Evolutionary conservation across 2,113 vertebrate genomes (phyloP).

Genomic region (Etheostoma spectabile): DNA sequence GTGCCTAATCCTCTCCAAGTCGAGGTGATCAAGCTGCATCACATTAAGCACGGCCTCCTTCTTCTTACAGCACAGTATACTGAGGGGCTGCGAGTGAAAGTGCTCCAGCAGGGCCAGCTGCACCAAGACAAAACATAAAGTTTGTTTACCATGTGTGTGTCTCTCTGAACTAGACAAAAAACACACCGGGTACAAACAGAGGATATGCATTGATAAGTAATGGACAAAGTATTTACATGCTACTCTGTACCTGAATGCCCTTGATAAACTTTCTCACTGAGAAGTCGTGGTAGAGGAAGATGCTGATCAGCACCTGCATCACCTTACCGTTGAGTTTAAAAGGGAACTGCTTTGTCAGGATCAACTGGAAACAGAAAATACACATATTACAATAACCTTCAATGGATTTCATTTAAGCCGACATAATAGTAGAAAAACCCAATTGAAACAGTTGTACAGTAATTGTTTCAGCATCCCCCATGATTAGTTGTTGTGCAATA

Average conservation of each 20-base stretch:
- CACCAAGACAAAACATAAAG: constrained; percentile 21
- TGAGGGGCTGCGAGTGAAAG: constrained; percentile 92
- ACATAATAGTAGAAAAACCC: not conserved
- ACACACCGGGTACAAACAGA: not conserved
- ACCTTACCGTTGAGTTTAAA: constrained; percentile 94
- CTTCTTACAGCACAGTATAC: constrained; percentile 90
- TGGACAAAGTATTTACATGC: not conserved
- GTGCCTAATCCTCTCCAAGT: constrained; percentile 90
- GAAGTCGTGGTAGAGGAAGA: constrained; percentile 98
- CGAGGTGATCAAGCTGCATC: constrained; percentile 81
- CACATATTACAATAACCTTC: not conserved
- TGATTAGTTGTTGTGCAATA: not conserved
- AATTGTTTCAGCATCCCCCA: not conserved
- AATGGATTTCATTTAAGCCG: not conserved
- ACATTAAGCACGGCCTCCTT: constrained; percentile 80
- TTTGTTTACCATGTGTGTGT: not conserved
- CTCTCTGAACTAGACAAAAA: not conserved
- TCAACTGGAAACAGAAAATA: constrained; percentile 81
- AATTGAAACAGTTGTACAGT: not conserved
- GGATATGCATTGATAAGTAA: not conserved
- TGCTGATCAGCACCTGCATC: constrained; percentile 91
- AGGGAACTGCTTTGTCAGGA: constrained; percentile 88
- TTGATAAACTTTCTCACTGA: constrained; percentile 97
- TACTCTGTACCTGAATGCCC: constrained; percentile 91
- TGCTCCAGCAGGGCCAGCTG: constrained; percentile 95